phyloP scores from a whole-genome alignment of 1,140 invertebrate genomes.

The Anagrus nilaparvatae region DNA sequence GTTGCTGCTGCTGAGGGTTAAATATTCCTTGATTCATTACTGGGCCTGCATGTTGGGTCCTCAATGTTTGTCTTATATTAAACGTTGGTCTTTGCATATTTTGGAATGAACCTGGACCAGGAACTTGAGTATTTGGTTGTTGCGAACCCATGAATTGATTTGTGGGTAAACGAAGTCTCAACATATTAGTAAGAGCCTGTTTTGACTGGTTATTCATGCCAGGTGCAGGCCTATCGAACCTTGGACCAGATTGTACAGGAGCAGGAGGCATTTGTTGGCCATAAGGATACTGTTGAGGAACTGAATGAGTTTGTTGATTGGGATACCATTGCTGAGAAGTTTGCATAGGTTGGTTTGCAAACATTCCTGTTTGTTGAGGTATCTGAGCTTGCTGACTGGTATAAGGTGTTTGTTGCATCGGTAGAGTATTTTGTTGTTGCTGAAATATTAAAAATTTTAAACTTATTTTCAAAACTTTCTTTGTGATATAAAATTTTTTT shows the following conservation, averaged over 20 bases:
- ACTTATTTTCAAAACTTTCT: background rate
- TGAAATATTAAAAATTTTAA: conserved; percentile 16
- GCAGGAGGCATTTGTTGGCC: conserved; percentile 38
- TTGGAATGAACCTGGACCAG: conserved; percentile 40
- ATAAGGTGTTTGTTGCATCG: conserved; percentile 35
- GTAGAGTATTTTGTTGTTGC: conserved; percentile 26
- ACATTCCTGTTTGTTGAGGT: conserved; percentile 34
- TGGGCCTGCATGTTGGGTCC: conserved; percentile 37
- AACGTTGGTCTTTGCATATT: conserved; percentile 38
- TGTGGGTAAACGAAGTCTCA: conserved; percentile 51
- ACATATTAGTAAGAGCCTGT: conserved; percentile 77
- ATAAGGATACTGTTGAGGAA: conserved; percentile 41
- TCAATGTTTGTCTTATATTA: conserved; percentile 29
- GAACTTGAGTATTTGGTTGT: conserved; percentile 28
- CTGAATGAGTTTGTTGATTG: conserved; percentile 46
- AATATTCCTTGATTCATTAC: conserved; percentile 43
- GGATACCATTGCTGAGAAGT: conserved; percentile 57
- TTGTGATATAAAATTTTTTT: conserved; percentile 7
- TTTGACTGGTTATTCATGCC: conserved; percentile 60
- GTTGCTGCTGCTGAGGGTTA: conserved; percentile 43
- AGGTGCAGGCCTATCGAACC: conserved; percentile 50
- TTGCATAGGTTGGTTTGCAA: no score
- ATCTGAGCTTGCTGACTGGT: conserved; percentile 46
- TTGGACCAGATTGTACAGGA: conserved; percentile 41
- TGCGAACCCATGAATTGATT: conserved; percentile 42